Evolutionary conservation across 1,140 invertebrate genomes (phyloP).

Genomic region (Eupristina koningsbergeri): DNA sequence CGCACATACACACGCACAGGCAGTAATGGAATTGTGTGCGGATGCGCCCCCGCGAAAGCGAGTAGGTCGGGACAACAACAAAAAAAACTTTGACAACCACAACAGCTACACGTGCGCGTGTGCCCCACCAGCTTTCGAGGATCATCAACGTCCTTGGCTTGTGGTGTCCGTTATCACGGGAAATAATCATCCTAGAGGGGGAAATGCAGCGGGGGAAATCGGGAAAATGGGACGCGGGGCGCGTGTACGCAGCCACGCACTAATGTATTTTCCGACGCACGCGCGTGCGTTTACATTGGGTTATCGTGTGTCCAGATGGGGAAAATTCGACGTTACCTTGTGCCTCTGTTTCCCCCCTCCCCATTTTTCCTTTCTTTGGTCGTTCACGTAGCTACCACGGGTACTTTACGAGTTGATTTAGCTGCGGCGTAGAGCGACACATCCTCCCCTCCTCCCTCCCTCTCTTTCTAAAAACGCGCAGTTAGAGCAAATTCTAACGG

Average conservation of each 20-base stretch:
- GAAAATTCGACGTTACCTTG: neutral
- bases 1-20: no score
- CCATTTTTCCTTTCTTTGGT: neutral
- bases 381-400: constrained; percentile 3
- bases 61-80: no score
- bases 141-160: no score
- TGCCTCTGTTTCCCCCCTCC: constrained; percentile 10
- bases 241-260: no score
- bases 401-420: constrained; percentile 31
- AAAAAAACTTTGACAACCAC: no score
- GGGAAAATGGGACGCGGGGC: neutral
- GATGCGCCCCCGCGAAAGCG: no score
- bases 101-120: no score
- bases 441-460: no score
- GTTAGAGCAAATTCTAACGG: neutral
- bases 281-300: neutral
- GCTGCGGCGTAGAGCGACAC: no score
- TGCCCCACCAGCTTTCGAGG: no score
- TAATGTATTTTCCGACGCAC: neutral
- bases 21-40: neutral
- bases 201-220: neutral
- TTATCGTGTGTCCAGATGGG: neutral
- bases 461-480: no score
- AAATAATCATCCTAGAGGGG: neutral
- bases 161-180: neutral